phyloP scores from a whole-genome alignment of 2,888 invertebrate genomes.

The Cataglyphis albicans region DNA sequence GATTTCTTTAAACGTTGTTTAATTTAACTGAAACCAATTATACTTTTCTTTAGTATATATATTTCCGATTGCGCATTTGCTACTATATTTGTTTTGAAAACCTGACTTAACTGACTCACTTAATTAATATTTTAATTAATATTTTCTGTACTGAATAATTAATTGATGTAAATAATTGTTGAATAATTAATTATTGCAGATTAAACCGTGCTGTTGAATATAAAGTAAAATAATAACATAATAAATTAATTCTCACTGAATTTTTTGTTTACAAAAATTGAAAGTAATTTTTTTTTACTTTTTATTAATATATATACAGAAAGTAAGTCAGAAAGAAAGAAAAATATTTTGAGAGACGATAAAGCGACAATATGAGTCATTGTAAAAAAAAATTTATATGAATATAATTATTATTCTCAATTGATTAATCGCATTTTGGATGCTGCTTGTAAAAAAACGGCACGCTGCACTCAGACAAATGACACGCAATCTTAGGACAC shows the following conservation, averaged over 20 bases:
- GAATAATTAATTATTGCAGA: slow-evolving; percentile 5
- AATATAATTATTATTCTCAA: background rate
- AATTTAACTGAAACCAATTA: slow-evolving; percentile 3
- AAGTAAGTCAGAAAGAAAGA: background rate
- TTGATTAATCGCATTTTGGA: background rate
- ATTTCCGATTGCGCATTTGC: background rate
- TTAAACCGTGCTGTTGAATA: background rate
- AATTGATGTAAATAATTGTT: background rate
- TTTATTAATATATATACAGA: background rate
- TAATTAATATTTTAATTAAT: slow-evolving; percentile 24
- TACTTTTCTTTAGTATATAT: background rate
- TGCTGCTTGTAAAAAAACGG: slow-evolving; percentile 1
- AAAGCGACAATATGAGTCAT: background rate
- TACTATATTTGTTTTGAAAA: background rate
- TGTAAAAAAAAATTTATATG: background rate
- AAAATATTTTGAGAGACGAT: background rate
- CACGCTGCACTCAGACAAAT: background rate
- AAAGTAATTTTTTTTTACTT: background rate
- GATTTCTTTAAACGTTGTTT: slow-evolving; percentile 20
- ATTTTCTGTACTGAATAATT: background rate
- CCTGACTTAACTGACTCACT: background rate
- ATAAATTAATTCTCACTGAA: background rate
- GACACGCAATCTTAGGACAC: background rate
- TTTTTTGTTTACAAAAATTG: background rate
- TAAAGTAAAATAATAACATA: background rate